These are phyloP conservation scores for Sapayoa aenigma DNA, from an alignment of 2,113 vertebrate genomes.

Conservation along the genomic window DNA sequence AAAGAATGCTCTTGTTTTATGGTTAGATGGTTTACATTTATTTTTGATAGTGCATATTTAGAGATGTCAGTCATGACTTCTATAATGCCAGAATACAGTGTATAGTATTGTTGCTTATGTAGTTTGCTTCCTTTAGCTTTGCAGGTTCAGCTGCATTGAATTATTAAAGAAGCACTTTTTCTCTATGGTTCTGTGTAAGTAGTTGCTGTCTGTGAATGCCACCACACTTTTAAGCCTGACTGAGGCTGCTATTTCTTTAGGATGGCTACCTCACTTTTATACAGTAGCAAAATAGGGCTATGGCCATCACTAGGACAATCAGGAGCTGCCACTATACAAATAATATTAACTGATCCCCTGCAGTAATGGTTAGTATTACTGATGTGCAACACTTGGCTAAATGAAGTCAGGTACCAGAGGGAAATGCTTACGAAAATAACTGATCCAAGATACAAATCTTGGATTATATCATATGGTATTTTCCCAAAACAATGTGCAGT, in stretches of 20 bases:
- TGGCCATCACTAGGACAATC: not conserved
- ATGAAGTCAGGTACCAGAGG: not conserved
- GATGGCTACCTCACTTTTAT: not conserved
- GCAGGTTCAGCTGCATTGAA: not conserved
- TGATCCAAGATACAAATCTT: not conserved
- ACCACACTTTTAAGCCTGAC: not conserved
- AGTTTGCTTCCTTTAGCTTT: not conserved
- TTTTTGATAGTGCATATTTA: not conserved
- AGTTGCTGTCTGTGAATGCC: not conserved
- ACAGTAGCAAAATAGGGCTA: not conserved
- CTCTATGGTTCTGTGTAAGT: not conserved
- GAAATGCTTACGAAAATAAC: not conserved
- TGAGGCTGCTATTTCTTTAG: not conserved
- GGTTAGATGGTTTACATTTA: not conserved
- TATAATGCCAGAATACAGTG: not conserved
- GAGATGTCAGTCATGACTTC: not conserved
- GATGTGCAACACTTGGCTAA: not conserved
- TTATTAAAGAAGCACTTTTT: not conserved
- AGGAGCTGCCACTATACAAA: not conserved
- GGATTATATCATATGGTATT: not conserved
- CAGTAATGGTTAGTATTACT: not conserved
- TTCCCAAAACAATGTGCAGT: not conserved
- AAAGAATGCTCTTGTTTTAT: not conserved
- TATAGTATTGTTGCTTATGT: not conserved
- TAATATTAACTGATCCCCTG: not conserved